These are phyloP conservation scores for Cyrtonyx montezumae DNA, from an alignment of 2,113 vertebrate genomes.

Conservation along the genomic window DNA sequence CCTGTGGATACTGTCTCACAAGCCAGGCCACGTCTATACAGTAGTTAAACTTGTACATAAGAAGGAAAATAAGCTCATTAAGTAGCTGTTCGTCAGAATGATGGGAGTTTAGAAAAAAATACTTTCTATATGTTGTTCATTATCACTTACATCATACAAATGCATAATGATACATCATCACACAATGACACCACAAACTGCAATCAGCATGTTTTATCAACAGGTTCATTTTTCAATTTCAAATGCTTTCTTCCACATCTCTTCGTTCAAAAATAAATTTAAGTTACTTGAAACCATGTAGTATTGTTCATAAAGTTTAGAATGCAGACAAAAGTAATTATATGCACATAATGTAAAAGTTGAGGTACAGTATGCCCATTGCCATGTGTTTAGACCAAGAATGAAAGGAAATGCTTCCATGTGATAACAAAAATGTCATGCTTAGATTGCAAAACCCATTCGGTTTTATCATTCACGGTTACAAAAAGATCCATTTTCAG, in stretches of 20 bases:
- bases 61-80: conserved; percentile 18
- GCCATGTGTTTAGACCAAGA: accelerated
- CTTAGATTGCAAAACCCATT: background rate
- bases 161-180: background rate
- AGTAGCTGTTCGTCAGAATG: background rate
- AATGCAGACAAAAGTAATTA: background rate
- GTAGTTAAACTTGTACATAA: conserved; percentile 90
- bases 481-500: background rate
- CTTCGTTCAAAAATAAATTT: background rate
- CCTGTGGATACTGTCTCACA: conserved; percentile 87
- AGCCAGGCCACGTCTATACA: conserved; percentile 96
- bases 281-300: background rate
- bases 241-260: background rate
- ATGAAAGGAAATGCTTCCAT: background rate
- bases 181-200: background rate
- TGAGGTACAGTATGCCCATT: background rate
- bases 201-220: background rate
- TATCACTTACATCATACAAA: background rate
- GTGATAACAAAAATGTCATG: background rate
- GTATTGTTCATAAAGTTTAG: background rate
- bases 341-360: background rate
- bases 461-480: background rate
- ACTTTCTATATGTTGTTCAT: accelerated
- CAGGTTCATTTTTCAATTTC: background rate
- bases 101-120: background rate